Percentiles rank a stretch among this genome's conserved stretches.
phyloP scores from a whole-genome alignment of 2,113 vertebrate genomes.

The Tychaedon coryphoeus region DNA sequence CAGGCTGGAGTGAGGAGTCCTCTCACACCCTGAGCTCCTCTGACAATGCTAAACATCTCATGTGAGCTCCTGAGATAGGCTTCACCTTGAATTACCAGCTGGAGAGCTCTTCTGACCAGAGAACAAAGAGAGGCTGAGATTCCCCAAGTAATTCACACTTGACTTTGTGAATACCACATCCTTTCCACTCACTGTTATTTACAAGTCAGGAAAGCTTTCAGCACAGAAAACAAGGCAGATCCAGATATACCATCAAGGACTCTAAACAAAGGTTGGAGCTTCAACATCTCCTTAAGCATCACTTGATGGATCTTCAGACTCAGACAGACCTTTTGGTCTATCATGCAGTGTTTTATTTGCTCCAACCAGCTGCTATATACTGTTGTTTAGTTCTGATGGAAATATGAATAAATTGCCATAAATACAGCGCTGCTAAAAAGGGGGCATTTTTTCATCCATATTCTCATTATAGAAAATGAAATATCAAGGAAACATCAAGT shows the following conservation, averaged over 20 bases:
- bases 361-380: not conserved
- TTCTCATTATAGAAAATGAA: not conserved
- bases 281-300: not conserved
- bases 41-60: fast-evolving
- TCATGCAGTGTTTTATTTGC: not conserved
- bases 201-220: not conserved
- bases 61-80: not conserved
- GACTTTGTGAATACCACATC: not conserved
- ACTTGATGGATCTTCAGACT: not conserved
- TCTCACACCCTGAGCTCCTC: not conserved
- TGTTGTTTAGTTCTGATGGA: not conserved
- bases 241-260: not conserved
- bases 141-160: not conserved
- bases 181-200: not conserved
- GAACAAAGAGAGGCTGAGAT: not conserved
- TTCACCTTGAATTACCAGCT: not conserved
- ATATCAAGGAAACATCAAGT: not conserved
- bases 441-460: not conserved
- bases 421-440: not conserved
- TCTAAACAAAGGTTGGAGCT: not conserved
- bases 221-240: not conserved
- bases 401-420: not conserved
- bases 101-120: not conserved
- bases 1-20: not conserved
- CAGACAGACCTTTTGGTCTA: not conserved